phyloP scores from a whole-genome alignment of 2,888 invertebrate species.

The Clunio marinus region DNA sequence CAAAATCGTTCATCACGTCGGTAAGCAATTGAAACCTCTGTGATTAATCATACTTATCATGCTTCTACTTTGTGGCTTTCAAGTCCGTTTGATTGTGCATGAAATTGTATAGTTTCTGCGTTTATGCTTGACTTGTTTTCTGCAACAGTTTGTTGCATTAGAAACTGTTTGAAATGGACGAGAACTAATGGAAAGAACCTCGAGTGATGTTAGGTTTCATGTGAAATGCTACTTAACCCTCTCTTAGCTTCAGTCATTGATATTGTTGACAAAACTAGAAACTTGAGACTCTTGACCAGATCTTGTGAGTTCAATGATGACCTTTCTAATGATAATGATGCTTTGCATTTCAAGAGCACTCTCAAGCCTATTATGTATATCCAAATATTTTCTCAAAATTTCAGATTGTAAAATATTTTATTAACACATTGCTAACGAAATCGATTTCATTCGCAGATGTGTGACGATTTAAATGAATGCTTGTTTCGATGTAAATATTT shows the following conservation, averaged over 20 bases:
- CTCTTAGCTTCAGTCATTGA: background rate
- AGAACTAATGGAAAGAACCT: background rate
- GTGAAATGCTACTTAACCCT: background rate
- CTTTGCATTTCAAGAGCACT: too few relatives aligned
- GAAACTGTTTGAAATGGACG: background rate
- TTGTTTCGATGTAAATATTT: too few relatives aligned
- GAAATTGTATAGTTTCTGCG: background rate
- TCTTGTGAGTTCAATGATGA: background rate
- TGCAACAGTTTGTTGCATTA: background rate
- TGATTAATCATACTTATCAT: too few relatives aligned
- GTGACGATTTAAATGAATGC: too few relatives aligned
- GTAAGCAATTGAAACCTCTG: background rate
- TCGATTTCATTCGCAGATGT: too few relatives aligned
- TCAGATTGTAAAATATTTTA: too few relatives aligned
- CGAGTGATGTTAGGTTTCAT: too few relatives aligned
- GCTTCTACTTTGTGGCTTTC: constrained; percentile 1
- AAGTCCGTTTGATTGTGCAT: too few relatives aligned
- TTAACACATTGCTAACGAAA: too few relatives aligned
- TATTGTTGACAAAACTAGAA: background rate
- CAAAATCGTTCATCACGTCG: background rate
- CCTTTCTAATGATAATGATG: background rate
- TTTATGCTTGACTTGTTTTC: background rate
- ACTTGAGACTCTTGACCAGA: background rate
- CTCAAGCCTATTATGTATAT: too few relatives aligned
- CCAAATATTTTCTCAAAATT: too few relatives aligned